Evolutionary conservation across 2,113 vertebrate species (phyloP).

Genomic region (Oryzias melastigma): DNA sequence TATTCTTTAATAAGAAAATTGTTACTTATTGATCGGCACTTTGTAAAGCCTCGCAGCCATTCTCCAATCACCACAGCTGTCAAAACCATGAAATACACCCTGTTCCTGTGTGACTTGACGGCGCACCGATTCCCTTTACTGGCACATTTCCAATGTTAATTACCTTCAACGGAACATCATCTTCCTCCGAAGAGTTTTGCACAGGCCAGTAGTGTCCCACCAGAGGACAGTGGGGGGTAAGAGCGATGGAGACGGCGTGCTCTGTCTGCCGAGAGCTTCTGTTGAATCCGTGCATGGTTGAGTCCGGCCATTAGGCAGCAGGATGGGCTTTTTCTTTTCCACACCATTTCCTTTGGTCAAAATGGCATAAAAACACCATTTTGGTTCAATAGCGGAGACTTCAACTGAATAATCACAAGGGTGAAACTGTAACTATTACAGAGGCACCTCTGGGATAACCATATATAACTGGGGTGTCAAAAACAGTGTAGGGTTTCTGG

Average conservation of each 20-base stretch:
- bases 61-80: constrained; percentile 93
- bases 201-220: constrained; percentile 51
- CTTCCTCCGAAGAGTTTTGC: constrained; percentile 47
- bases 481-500: constrained; percentile 78
- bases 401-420: constrained; percentile 83
- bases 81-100: constrained; percentile 86
- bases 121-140: constrained; percentile 57
- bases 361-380: constrained; percentile 79
- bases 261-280: constrained; percentile 57
- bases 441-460: constrained; percentile 81
- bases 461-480: constrained; percentile 80
- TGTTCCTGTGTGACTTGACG: constrained; percentile 75
- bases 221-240: constrained; percentile 61
- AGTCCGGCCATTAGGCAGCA: constrained; percentile 72
- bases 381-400: constrained; percentile 80
- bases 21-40: constrained; percentile 97
- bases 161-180: constrained; percentile 60
- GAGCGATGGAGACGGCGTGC: constrained; percentile 53
- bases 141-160: constrained; percentile 71
- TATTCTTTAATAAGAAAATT: constrained; percentile 98
- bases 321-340: constrained; percentile 80
- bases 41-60: constrained; percentile 90
- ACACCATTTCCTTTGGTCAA: constrained; percentile 75
- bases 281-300: constrained; percentile 69
- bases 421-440: constrained; percentile 83